These are phyloP conservation scores for Lacerta viridis DNA, from an alignment of 2,797 vertebrate genomes.

Conservation along the genomic window DNA sequence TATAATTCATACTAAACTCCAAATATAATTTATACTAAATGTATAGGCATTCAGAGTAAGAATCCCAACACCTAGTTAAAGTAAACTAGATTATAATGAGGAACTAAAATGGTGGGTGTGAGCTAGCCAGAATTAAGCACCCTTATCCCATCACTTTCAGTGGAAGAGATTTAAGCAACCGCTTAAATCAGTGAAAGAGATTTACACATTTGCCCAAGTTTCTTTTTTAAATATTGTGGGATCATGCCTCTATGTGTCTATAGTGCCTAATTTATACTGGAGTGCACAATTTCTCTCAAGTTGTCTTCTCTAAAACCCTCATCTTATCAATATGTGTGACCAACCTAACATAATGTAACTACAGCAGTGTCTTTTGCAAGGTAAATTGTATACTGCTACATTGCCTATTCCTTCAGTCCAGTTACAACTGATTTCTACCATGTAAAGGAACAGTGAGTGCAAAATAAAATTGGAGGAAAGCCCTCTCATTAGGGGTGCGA, in stretches of 20 bases:
- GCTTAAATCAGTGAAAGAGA: background rate
- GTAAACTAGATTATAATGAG: conserved; percentile 39
- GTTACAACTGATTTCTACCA: background rate
- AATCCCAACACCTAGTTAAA: conserved; percentile 54
- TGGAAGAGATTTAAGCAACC: background rate
- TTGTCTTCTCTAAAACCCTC: too few relatives aligned
- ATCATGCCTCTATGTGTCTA: background rate
- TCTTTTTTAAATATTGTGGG: background rate
- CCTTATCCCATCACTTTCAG: background rate
- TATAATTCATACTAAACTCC: background rate
- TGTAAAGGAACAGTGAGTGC: background rate
- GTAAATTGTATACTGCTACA: background rate
- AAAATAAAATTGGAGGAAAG: background rate
- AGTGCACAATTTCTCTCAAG: too few relatives aligned
- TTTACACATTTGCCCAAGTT: background rate
- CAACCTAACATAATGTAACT: too few relatives aligned
- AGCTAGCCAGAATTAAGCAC: background rate
- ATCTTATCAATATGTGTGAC: too few relatives aligned
- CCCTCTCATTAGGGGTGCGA: background rate
- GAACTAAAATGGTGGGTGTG: conserved; percentile 38
- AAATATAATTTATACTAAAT: conserved; percentile 28
- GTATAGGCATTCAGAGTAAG: conserved; percentile 48
- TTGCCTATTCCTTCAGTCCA: background rate
- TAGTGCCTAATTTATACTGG: background rate
- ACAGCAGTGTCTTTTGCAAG: background rate